Evolutionary conservation across 2,797 vertebrate genomes (phyloP).

Genomic region (Acipenser ruthenus): DNA sequence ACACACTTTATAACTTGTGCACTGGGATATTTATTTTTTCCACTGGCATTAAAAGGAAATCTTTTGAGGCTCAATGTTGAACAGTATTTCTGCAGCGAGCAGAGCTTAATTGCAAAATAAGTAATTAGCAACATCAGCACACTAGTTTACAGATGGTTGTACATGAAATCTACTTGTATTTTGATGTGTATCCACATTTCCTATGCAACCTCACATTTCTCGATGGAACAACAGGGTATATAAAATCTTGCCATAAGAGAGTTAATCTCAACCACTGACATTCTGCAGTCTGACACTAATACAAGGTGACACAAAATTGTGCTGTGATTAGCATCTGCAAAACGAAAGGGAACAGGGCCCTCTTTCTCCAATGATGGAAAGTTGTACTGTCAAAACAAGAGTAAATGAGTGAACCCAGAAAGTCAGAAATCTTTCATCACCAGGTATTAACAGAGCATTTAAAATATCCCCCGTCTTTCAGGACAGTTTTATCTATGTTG

Average conservation of each 20-base stretch:
- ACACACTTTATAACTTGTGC: neutral
- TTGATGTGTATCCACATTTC: too few species aligned
- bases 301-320: neutral
- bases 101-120: too few species aligned
- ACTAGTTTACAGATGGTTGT: too few species aligned
- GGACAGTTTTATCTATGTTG: neutral
- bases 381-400: neutral
- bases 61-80: too few species aligned
- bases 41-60: neutral
- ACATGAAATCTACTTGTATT: too few species aligned
- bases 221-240: neutral
- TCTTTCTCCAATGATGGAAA: neutral
- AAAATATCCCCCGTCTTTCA: neutral
- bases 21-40: neutral
- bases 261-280: neutral
- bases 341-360: neutral
- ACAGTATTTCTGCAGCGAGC: too few species aligned
- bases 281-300: neutral
- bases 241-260: neutral
- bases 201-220: neutral
- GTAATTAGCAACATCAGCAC: too few species aligned
- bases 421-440: neutral
- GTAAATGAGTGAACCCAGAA: neutral
- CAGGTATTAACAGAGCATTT: neutral
- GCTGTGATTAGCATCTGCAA: too few species aligned